Evolutionary conservation across 2,113 vertebrate species (phyloP), one percentile per base, ranked within the genome.

Genomic region (Regulus satrapa): DNA sequence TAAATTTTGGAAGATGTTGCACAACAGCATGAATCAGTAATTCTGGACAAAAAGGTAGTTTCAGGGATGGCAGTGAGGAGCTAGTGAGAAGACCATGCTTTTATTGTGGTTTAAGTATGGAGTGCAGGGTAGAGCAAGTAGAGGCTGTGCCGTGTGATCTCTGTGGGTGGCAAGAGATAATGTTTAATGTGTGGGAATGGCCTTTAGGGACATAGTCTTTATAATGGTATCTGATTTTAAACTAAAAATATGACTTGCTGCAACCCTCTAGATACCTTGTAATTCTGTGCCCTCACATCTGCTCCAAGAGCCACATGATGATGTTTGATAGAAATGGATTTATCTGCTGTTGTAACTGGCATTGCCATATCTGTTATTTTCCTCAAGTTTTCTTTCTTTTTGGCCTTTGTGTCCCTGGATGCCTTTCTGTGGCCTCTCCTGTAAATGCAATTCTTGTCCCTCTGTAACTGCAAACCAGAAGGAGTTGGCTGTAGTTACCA

Each of bases 181-280:
- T 91, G 62, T 91, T 89, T 78, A 84, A 43, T 91, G 61, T 77
- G 66, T 96, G 76, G 67, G 79, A 92, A 81, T 83, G 89, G 82
- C 67, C 89, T 94, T 95, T 25, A 90, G 82, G 80, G 95, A 94
- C 88, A 61, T 41, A 5, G 4, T 89, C 51, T 84, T 94, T 89
- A 83, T 95, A 85, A 63, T 48, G 58, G 21, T 89, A 59, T 96
- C 88, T 97, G 67, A 89, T 96, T 85, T 87, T 84, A 89, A 94
- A 73, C 87, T 95, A 90, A 76, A 97, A 93, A 86, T 97, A 95
- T n/a, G 31, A 73, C 75, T 76, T 82, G 41, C 67, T 75, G 25
- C 12, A 62, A 7, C 34, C 66, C 32, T 43, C 20, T 69, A 52
- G 59, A 51, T 62, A 54, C 23, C 26, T 25, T 87, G 43, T 75